A percentile compares a stretch with the other conserved stretches of the same genome.
Conservation (phyloP, 2,888 invertebrate genomes). For the Athetis lepigone region DNA sequence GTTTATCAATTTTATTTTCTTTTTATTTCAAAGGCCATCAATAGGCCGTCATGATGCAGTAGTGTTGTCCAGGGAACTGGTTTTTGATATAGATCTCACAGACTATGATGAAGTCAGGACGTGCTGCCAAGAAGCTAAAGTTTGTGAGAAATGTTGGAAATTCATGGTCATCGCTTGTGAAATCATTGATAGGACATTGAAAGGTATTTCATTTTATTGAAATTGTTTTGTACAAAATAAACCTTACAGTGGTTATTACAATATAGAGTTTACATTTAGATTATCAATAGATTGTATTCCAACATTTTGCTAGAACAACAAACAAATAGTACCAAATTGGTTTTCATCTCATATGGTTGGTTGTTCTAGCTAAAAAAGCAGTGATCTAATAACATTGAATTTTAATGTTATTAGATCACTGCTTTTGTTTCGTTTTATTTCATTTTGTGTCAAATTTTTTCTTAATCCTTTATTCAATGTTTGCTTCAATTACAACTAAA, state of each 20-base stretch:
- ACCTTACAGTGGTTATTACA: too few species aligned
- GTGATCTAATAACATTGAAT: too few species aligned
- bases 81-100: conserved; percentile 99
- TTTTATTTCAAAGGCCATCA: conserved; percentile 88
- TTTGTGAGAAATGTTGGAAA: conserved; percentile 99
- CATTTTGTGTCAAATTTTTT: neutral
- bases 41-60: conserved; percentile 89
- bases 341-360: neutral
- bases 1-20: neutral
- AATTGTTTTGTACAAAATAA: neutral
- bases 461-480: neutral
- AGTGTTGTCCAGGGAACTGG: conserved; percentile 95
- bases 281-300: too few species aligned
- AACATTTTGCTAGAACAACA: neutral
- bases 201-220: conserved; percentile 87
- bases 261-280: too few species aligned
- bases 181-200: conserved; percentile 96
- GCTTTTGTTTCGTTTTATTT: too few species aligned
- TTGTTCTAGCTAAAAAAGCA: too few species aligned
- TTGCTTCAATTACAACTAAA: neutral
- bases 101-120: conserved; percentile 99
- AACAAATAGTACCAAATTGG: neutral
- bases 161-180: conserved; percentile 98
- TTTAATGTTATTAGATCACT: too few species aligned
- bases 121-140: conserved; percentile 97